Evolutionary conservation across 2,888 invertebrate genomes (phyloP), one percentile per base, ranked within the genome.

Genomic region (Rhorus exstirpatorius): DNA sequence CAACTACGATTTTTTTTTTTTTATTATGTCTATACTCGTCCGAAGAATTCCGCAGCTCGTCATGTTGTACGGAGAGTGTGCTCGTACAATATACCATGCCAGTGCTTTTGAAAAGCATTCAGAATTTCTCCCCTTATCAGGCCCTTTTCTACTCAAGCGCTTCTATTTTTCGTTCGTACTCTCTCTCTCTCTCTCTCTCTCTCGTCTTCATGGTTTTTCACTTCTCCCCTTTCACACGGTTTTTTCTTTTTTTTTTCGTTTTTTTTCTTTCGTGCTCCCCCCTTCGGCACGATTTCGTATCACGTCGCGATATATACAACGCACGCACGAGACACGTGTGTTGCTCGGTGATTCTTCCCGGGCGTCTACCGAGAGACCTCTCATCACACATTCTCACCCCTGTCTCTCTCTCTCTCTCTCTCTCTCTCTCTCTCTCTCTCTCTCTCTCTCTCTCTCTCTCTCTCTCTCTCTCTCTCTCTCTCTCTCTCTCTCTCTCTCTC

Each of bases 301-400:
- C 71, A 44, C 68, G 70, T 74, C 67, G 68, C 72, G 72, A 79
- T 68, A 60, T 26, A 49, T 53, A 38, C 38, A 21, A 53, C 49
- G 63, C 75, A 65, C 58, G 71, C 67, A 72, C 60, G 63, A 24
- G 70, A 58, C 19, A 65, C 65, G 72, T 55, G 63, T 58, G 49
- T 55, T 63, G 63, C 26, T 55, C 74, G 63, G 26, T 63, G 68
- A 78, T 74, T 72, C 72, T 81, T 78, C 77, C 53, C 67, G 61
- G 21, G 51, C 60, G 72, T 82, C 68, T 51, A 70, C 63, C 68
- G 49, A 35, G 63, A 75, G 53, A 67, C 67, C 72, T 81, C 72
- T 61, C 70, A 67, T 41, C 63, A 24, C 71, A 31, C 53, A 65
- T 78, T 51, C 65, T 60, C 53, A 55, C 61, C 31, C 53, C 58